Percentiles rank a stretch among this genome's conserved stretches.
Evolutionary conservation across 2,888 invertebrate species (phyloP).

Genomic region (Nephrotoma appendiculata): DNA sequence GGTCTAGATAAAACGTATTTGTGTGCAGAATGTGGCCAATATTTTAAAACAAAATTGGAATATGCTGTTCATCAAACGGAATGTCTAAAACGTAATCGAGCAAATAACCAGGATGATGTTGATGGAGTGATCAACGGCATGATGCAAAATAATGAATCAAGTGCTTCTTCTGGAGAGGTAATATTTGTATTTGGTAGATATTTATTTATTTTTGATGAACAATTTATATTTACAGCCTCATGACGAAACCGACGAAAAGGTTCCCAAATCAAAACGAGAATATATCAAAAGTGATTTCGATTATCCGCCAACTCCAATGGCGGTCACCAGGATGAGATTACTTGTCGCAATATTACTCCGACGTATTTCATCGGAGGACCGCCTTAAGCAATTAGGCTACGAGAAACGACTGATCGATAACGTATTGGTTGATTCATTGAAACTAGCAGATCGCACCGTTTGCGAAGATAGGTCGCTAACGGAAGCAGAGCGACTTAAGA

Average conservation of each 20-base stretch:
- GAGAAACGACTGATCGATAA: slow-evolving; percentile 63
- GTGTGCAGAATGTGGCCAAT: slow-evolving; percentile 55
- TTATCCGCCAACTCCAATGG: slow-evolving; percentile 38
- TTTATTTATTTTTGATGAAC: not conserved
- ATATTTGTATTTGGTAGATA: not conserved
- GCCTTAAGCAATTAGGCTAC: slow-evolving; percentile 61
- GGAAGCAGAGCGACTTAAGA: slow-evolving; percentile 49
- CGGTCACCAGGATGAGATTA: slow-evolving; percentile 60
- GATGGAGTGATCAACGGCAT: not conserved
- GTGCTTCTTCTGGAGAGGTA: not conserved
- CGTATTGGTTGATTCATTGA: slow-evolving; percentile 60
- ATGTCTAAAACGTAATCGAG: slow-evolving; percentile 23
- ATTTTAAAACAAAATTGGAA: slow-evolving; percentile 62
- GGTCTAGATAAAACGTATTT: slow-evolving; percentile 63
- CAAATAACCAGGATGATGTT: not conserved
- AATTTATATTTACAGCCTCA: not conserved
- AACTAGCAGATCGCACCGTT: slow-evolving; percentile 55
- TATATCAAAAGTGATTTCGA: slow-evolving; percentile 23
- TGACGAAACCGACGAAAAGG: not conserved
- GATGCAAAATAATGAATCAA: not conserved
- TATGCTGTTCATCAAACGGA: slow-evolving; percentile 47
- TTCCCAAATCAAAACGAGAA: slow-evolving; percentile 12
- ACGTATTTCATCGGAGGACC: slow-evolving; percentile 67
- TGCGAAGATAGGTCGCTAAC: slow-evolving; percentile 41
- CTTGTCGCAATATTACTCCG: slow-evolving; percentile 67